Base-by-base conservation (phyloP, 2,888 invertebrate species). In the Pediacus dermestoides region DNA sequence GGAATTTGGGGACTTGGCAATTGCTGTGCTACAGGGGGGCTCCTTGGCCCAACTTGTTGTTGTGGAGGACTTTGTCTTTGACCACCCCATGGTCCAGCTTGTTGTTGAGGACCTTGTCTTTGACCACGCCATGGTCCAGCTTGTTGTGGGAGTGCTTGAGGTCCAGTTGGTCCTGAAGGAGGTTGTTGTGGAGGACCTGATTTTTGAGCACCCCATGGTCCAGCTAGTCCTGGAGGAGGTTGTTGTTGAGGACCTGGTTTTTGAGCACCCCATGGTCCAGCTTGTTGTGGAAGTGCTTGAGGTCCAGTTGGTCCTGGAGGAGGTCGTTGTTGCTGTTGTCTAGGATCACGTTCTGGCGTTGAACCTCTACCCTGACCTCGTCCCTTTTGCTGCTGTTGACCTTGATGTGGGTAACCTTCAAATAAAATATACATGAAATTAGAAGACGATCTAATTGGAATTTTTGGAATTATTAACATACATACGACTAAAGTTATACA, bases 301-400 rank as follows among this genome's bases (percentile, higher is more conserved):
- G n/a, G n/a, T 21, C n/a, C 21, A 21, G 21, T n/a, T n/a, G n/a
- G 6, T 7, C 21, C n/a, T 21, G n/a, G n/a, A 21, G 6, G n/a
- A 21, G n/a, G 28, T 11, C 3, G 28, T 28, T 31, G 16, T 31
- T 2, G 18, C n/a, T n/a, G n/a, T n/a, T n/a, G n/a, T n/a, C n/a
- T n/a, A n/a, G n/a, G n/a, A n/a, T n/a, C n/a, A n/a, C n/a, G n/a
- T n/a, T n/a, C n/a, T n/a, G n/a, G n/a, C n/a, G n/a, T 21, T 21
- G 6, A n/a, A n/a, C 21, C 21, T 21, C 21, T 6, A 21, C 21
- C 21, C n/a, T 21, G 4, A 2, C 21, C 16, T 31, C 25, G n/a
- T n/a, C n/a, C n/a, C n/a, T n/a, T n/a, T n/a, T n/a, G 25, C 18
- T 40, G 39, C 16, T 39, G 41, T n/a, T 30, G 44, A n/a, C 8